These are phyloP conservation scores for Thaleichthys pacificus DNA, from an alignment of 2,797 vertebrate genomes.

Conservation along the genomic window DNA sequence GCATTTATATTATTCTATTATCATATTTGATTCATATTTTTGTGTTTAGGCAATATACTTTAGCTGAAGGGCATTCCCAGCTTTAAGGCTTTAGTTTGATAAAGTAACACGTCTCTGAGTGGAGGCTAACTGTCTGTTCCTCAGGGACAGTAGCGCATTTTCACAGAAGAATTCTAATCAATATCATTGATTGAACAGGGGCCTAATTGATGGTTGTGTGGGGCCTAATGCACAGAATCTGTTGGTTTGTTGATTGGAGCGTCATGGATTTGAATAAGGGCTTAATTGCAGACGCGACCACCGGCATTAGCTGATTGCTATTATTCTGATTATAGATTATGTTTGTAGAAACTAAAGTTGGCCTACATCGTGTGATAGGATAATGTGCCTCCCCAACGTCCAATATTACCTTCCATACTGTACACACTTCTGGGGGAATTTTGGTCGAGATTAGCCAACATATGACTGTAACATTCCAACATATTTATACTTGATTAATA, in stretches of 20 bases:
- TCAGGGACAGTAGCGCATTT: slow-evolving; percentile 2
- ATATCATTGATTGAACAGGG: background rate
- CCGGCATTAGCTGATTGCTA: background rate
- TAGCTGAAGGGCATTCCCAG: background rate
- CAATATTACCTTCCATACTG: too few relatives aligned
- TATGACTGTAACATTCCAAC: too few relatives aligned
- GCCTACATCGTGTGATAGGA: too few relatives aligned
- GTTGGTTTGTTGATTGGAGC: background rate
- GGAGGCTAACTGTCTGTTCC: background rate
- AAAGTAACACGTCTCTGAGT: background rate
- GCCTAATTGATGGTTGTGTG: background rate
- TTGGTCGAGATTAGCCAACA: too few relatives aligned
- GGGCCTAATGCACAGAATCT: background rate
- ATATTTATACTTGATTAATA: too few relatives aligned
- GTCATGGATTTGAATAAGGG: background rate
- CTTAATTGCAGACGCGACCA: background rate
- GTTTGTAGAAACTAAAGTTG: background rate
- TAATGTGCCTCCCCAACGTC: too few relatives aligned
- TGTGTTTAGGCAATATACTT: background rate
- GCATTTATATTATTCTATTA: background rate
- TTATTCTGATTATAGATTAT: background rate
- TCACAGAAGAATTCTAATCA: background rate
- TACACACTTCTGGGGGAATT: too few relatives aligned
- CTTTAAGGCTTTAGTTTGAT: background rate
- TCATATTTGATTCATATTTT: too few relatives aligned